phyloP scores from a whole-genome alignment of 2,797 vertebrate species.

The Liasis olivaceus region DNA sequence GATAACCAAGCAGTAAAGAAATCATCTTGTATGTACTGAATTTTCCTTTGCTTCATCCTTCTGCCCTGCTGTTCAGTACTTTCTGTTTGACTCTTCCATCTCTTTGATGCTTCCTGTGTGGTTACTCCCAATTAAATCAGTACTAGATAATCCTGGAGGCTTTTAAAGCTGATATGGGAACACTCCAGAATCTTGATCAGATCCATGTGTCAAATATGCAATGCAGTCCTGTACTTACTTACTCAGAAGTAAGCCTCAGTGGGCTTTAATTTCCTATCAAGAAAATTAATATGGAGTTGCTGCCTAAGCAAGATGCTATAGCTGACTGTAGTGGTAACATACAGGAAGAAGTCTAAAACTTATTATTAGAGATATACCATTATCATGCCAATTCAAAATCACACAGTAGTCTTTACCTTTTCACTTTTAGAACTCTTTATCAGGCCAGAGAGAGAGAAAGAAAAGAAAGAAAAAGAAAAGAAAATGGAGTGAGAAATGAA shows the following conservation, averaged over 20 bases:
- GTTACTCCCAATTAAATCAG: slow-evolving; percentile 4
- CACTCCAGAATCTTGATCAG: neutral
- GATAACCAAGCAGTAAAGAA: neutral
- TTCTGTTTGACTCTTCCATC: neutral
- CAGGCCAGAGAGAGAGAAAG: neutral
- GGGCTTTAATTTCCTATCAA: neutral
- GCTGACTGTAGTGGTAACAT: neutral
- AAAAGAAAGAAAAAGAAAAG: neutral
- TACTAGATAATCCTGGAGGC: neutral
- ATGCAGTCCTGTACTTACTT: neutral
- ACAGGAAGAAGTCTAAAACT: neutral
- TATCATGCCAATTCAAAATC: neutral
- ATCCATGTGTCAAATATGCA: neutral
- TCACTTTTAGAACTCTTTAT: neutral
- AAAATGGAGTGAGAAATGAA: too few species aligned
- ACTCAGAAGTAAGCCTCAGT: neutral
- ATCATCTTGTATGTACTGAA: neutral
- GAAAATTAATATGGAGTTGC: neutral
- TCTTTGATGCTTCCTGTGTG: neutral
- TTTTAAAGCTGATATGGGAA: neutral
- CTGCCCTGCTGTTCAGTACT: neutral
- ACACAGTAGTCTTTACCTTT: neutral
- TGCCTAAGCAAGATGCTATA: neutral
- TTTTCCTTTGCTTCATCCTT: neutral
- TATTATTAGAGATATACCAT: neutral